Evolutionary conservation across 2,888 invertebrate species (phyloP), one percentile per base, ranked within the genome.

Genomic region (Drosophila meridiana): DNA sequence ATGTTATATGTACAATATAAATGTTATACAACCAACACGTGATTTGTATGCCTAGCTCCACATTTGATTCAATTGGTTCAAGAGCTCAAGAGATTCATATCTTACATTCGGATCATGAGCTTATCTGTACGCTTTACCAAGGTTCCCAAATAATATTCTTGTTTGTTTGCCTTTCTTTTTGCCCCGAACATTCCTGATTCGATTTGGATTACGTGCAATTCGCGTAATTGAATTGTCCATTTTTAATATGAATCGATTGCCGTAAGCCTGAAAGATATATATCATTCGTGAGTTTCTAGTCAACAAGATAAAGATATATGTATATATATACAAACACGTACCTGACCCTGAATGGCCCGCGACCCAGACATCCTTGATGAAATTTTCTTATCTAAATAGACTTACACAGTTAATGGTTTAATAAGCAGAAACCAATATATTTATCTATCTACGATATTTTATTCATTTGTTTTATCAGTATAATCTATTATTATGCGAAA

Each of bases 401-500:
- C 43, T 57, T 74, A 45, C 74, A 56, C 28, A n/a, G 20, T 32
- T 58, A 58, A 43, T 69, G 47, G 28, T n/a, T 53, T 34, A 42
- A 32, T 34, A 47, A 57, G 40, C 42, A 55, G 42, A 42, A 26
- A 55, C 52, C 52, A 55, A 48, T 36, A 14, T 48, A 64, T 66
- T 63, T 65, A 73, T 68, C 53, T 59, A 63, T 55, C 20, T 38
- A 48, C 40, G 26, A 42, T 42, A 55, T 40, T 43, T 50, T 55
- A 43, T 30, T 62, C 56, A 43, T n/a, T 42, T 40, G 14, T 14
- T 38, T 53, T 59, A 78, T 62, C 72, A 40, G 8, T 7, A 40
- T 11, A 20, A 30, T 30, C 40, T 53, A 47, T 73, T 69, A 87
- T 74, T 36, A 47, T 55, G 40, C 32, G n/a, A 53, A 61, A 60